Percentiles rank a stretch among this genome's conserved stretches.
Evolutionary conservation across 2,113 vertebrate species (phyloP).

Genomic region (Anarhynchus alexandrinus): DNA sequence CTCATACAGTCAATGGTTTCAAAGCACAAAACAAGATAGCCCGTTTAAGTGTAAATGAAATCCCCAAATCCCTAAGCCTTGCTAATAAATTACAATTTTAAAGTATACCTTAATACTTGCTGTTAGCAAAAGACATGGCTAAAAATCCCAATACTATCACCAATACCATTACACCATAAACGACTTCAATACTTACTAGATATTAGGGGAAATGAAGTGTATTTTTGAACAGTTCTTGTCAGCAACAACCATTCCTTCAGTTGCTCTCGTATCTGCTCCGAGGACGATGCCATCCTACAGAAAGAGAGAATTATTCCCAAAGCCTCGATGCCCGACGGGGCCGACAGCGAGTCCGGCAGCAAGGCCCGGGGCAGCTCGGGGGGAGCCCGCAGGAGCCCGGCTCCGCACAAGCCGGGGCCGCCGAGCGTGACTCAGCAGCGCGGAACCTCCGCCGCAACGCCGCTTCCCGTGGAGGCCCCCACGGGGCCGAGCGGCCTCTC

Average conservation of each 20-base stretch:
- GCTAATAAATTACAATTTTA: not conserved
- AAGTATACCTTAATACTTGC: accelerated
- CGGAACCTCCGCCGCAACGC: not conserved
- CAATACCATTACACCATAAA: accelerated
- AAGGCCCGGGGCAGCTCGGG: too few species aligned
- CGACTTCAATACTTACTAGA: slow-evolving; percentile 81
- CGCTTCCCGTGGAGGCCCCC: not conserved
- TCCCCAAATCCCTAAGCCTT: accelerated
- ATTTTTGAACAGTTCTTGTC: slow-evolving; percentile 99
- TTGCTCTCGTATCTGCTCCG: slow-evolving; percentile 93
- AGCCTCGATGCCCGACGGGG: accelerated
- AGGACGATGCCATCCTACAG: slow-evolving; percentile 89
- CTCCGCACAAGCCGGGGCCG: not conserved
- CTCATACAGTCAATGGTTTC: not conserved
- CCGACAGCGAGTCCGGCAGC: accelerated
- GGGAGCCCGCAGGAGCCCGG: not conserved
- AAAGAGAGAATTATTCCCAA: not conserved
- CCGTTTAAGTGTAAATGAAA: not conserved
- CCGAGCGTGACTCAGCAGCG: not conserved
- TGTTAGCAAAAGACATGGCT: accelerated
- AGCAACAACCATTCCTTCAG: slow-evolving; percentile 94
- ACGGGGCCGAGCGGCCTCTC: not conserved
- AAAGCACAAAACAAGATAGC: not conserved
- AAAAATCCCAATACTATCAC: not conserved
- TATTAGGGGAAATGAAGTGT: slow-evolving; percentile 96